phyloP scores from a whole-genome alignment of 2,113 vertebrate genomes.

The Eublepharis macularius region DNA sequence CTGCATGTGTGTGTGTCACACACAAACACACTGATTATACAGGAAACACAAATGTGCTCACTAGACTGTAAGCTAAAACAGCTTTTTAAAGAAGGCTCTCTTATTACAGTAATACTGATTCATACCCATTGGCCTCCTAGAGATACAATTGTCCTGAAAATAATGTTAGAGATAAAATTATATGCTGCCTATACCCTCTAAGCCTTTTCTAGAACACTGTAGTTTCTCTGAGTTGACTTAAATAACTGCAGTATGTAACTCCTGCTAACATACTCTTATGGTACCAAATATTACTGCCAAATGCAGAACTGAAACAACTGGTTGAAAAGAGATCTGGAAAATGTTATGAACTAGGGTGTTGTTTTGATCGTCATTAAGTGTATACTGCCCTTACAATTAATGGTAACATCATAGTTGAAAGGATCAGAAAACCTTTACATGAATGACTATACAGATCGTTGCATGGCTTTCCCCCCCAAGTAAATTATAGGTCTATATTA shows the following conservation, averaged over 20 bases:
- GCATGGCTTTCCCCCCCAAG: no score
- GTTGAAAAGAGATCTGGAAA: slow-evolving; percentile 42
- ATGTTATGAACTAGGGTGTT: slow-evolving; percentile 37
- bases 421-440: no score
- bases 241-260: slow-evolving; percentile 62
- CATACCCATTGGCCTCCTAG: slow-evolving; percentile 17
- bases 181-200: neutral
- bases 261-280: slow-evolving; percentile 41
- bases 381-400: no score
- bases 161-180: slow-evolving; percentile 43
- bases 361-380: slow-evolving; percentile 11
- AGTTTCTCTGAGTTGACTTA: slow-evolving; percentile 45
- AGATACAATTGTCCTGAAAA: slow-evolving; percentile 38
- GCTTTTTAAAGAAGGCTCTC: slow-evolving; percentile 8
- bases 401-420: no score
- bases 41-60: slow-evolving; percentile 2
- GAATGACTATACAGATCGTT: no score
- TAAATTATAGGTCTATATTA: no score
- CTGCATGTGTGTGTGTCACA: neutral
- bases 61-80: neutral
- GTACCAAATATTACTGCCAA: slow-evolving; percentile 54
- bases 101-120: slow-evolving; percentile 8
- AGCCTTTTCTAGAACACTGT: slow-evolving; percentile 15
- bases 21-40: neutral
- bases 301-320: slow-evolving; percentile 47